Evolutionary conservation across 64 coral and sea anemone species (phyloP).

Genomic region (Exaiptasia diaphana): DNA sequence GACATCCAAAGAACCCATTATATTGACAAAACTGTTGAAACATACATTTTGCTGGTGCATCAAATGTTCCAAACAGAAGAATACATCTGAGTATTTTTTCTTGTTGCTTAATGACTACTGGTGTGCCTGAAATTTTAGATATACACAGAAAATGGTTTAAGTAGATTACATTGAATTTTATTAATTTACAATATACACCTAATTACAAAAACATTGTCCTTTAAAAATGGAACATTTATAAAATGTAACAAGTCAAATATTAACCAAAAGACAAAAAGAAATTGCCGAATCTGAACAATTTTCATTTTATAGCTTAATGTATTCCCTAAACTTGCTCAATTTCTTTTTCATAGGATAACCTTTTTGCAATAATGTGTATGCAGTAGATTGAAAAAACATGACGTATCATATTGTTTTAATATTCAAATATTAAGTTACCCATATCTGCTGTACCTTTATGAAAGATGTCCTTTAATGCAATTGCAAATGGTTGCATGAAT

Average conservation of each 20-base stretch:
- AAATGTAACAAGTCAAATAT: not conserved
- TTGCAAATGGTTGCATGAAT: constrained; percentile 64
- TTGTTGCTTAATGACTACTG: not conserved
- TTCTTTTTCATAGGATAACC: not conserved
- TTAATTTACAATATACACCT: not conserved
- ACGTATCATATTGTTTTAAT: too few species aligned
- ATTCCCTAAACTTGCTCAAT: not conserved
- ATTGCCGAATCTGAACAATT: not conserved
- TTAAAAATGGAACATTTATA: not conserved
- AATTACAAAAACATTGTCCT: not conserved
- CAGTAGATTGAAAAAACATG: not conserved
- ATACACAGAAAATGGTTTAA: not conserved
- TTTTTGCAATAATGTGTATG: not conserved
- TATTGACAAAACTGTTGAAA: constrained; percentile 32
- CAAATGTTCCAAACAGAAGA: too few species aligned
- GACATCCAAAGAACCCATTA: constrained; percentile 37
- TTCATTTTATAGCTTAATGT: not conserved
- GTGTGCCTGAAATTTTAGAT: not conserved
- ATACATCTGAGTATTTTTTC: not conserved
- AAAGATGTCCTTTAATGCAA: constrained; percentile 41
- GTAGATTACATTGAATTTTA: not conserved
- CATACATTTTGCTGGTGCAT: too few species aligned
- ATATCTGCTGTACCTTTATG: constrained; percentile 19
- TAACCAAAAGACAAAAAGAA: not conserved
- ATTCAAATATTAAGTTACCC: not conserved